phyloP scores from a whole-genome alignment of 2,888 invertebrate genomes.

The Agonopterix arenella region DNA sequence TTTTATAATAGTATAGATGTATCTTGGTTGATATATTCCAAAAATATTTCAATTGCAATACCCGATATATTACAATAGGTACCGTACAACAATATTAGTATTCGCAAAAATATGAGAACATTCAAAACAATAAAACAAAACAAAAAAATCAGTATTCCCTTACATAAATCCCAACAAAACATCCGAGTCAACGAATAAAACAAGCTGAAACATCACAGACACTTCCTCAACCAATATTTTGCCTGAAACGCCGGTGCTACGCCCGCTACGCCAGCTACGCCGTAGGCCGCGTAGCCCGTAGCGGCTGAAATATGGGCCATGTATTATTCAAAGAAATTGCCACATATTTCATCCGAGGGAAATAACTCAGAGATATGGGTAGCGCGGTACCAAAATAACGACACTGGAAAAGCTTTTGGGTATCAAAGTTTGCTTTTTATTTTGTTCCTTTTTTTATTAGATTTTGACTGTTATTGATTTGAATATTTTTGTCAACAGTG shows the following conservation, averaged over 20 bases:
- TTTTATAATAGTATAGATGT: too few species aligned
- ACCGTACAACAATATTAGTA: too few species aligned
- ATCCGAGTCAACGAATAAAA: conserved; percentile 26
- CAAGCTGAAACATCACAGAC: conserved; percentile 35
- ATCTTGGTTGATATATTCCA: too few species aligned
- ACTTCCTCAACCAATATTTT: conserved; percentile 30
- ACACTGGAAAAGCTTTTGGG: conserved; percentile 10
- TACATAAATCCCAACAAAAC: conserved; percentile 11
- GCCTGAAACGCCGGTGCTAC: conserved; percentile 32
- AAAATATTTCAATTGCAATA: too few species aligned
- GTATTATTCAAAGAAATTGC: conserved; percentile 80
- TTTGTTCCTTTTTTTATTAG: background rate
- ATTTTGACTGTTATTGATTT: too few species aligned
- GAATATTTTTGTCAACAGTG: too few species aligned
- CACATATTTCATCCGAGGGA: conserved; percentile 78
- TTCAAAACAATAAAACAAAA: background rate
- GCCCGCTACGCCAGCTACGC: conserved; percentile 30
- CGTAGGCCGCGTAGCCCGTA: conserved; percentile 39
- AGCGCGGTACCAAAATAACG: conserved; percentile 31
- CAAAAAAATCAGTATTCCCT: background rate
- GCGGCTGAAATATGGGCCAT: conserved; percentile 75
- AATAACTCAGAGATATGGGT: conserved; percentile 69
- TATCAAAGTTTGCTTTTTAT: background rate
- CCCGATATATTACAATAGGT: too few species aligned
- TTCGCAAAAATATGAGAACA: too few species aligned